Conservation (phyloP, 1,140 invertebrate genomes). For the Neodiprion fabricii region DNA sequence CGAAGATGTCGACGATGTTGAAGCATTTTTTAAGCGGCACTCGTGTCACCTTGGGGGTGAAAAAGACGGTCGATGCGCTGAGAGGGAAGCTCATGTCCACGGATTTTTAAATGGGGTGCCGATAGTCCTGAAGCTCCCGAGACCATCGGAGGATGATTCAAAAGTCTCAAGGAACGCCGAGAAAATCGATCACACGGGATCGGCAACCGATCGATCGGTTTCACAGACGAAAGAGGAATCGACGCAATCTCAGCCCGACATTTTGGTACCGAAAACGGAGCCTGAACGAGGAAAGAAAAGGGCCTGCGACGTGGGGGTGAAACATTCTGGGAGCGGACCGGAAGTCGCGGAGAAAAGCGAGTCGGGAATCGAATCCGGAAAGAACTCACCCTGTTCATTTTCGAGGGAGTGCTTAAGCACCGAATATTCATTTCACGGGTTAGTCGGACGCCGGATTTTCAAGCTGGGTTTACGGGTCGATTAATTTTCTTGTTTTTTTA, state of each 20-base stretch:
- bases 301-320: no score
- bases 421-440: not conserved
- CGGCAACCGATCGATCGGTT: constrained; percentile 1
- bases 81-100: constrained; percentile 35
- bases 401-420: not conserved
- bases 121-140: constrained; percentile 32
- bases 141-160: constrained; percentile 13
- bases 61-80: constrained; percentile 31
- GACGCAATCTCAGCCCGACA: not conserved
- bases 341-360: not conserved
- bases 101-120: constrained; percentile 34
- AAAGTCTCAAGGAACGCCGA: constrained; percentile 14
- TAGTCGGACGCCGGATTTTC: not conserved
- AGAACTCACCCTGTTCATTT: not conserved
- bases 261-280: no score
- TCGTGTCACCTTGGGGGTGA: constrained; percentile 27
- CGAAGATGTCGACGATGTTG: not conserved
- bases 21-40: not conserved
- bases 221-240: not conserved
- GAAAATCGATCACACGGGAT: not conserved
- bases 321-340: not conserved
- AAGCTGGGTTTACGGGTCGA: not conserved
- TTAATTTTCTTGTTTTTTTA: not conserved
- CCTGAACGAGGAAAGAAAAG: no score
- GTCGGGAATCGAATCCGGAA: not conserved